Conservation (phyloP, 2,888 invertebrate species). For the Brenthis daphne region DNA sequence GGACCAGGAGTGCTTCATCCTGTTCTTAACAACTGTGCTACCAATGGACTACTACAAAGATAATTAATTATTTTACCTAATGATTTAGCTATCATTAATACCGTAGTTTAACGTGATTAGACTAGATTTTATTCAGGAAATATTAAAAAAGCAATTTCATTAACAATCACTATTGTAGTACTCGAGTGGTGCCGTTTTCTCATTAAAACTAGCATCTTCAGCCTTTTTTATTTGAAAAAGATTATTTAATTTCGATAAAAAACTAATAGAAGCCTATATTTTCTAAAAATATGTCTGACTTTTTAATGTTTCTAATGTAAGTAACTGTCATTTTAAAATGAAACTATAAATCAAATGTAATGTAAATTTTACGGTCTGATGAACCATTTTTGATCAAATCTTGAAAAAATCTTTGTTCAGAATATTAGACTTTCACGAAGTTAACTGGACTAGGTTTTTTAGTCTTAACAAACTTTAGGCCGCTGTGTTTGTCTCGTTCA, state of each 20-base stretch:
- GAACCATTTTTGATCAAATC: slow-evolving; percentile 4
- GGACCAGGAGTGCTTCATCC: too few species aligned
- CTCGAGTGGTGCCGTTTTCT: slow-evolving; percentile 1
- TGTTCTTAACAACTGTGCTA: too few species aligned
- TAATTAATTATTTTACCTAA: too few species aligned
- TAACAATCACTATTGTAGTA: slow-evolving; percentile 15
- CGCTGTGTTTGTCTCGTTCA: neutral
- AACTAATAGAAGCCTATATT: slow-evolving; percentile 16
- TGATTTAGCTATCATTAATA: too few species aligned
- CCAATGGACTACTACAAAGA: too few species aligned
- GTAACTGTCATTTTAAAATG: slow-evolving; percentile 10
- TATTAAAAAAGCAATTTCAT: slow-evolving; percentile 17
- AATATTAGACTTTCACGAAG: slow-evolving; percentile 32
- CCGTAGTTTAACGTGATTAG: neutral
- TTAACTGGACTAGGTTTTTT: slow-evolving; percentile 23
- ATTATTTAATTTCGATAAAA: slow-evolving; percentile 11
- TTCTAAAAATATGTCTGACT: slow-evolving; percentile 10
- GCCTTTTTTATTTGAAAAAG: slow-evolving; percentile 14
- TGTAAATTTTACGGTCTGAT: slow-evolving; percentile 34
- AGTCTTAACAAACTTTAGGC: neutral
- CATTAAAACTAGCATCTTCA: slow-evolving; percentile 9
- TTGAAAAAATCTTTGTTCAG: slow-evolving; percentile 24
- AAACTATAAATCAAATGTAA: slow-evolving; percentile 22
- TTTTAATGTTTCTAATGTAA: slow-evolving; percentile 13
- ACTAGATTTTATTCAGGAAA: slow-evolving; percentile 5